These are phyloP conservation scores for Sarcophaga caerulescens DNA, from an alignment of 2,888 invertebrate species.

Conservation along the genomic window DNA sequence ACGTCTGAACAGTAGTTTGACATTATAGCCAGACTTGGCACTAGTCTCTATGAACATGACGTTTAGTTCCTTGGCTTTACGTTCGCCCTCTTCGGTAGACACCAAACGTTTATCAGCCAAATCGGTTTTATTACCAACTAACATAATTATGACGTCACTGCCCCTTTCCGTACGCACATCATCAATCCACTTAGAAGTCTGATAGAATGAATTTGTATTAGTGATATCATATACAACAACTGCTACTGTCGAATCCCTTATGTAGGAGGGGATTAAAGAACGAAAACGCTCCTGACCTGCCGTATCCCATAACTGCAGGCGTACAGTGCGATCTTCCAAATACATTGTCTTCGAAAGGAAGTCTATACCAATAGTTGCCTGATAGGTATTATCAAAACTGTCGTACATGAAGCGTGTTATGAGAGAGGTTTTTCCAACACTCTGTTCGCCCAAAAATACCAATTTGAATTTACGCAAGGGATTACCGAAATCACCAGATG, in stretches of 20 bases:
- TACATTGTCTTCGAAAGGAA: slow-evolving; percentile 99
- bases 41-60: slow-evolving; percentile 99
- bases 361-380: slow-evolving; percentile 99
- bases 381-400: slow-evolving; percentile 99
- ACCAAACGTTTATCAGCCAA: slow-evolving; percentile 99
- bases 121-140: slow-evolving; percentile 99
- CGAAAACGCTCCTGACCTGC: slow-evolving; percentile 98
- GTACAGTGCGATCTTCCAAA: slow-evolving; percentile 98
- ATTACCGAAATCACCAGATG: slow-evolving; percentile 98
- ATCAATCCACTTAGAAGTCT: slow-evolving; percentile 99
- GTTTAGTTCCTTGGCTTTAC: slow-evolving; percentile 99
- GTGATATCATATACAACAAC: slow-evolving; percentile 99
- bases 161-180: slow-evolving; percentile 99
- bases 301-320: slow-evolving; percentile 98
- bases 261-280: slow-evolving; percentile 98
- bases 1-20: slow-evolving; percentile 98
- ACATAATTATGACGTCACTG: slow-evolving; percentile 99
- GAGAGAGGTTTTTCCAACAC: slow-evolving; percentile 98
- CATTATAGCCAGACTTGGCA: slow-evolving; percentile 99
- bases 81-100: slow-evolving; percentile 98
- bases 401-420: slow-evolving; percentile 99
- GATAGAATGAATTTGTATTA: slow-evolving; percentile 99
- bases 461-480: slow-evolving; percentile 99
- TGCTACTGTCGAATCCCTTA: slow-evolving; percentile 98
- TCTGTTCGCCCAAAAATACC: slow-evolving; percentile 99